Percentiles rank a stretch among this genome's conserved stretches.
These are phyloP conservation scores for Danaus plexippus DNA, from an alignment of 1,140 invertebrate species.

Conservation along the genomic window DNA sequence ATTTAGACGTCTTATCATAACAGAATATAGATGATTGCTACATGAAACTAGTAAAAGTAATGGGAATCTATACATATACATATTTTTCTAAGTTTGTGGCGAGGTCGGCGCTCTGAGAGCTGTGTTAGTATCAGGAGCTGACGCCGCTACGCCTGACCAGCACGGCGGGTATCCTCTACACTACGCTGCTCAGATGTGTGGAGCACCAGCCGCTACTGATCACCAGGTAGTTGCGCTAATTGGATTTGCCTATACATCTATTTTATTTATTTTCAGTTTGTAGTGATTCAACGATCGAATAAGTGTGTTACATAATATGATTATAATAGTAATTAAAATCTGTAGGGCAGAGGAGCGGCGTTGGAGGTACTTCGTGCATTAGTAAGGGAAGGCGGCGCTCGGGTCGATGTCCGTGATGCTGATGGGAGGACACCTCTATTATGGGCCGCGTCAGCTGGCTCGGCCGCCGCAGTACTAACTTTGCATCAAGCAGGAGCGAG, in stretches of 20 bases:
- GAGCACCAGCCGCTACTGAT: conserved; percentile 80
- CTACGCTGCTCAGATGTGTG: conserved; percentile 97
- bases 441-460: conserved; percentile 98
- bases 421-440: conserved; percentile 94
- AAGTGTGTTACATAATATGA: conserved; percentile 3
- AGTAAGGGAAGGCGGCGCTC: conserved; percentile 81
- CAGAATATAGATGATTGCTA: too few species aligned
- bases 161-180: conserved; percentile 96
- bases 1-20: too few species aligned
- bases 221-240: conserved; percentile 42
- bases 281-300: conserved; percentile 17
- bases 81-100: conserved; percentile 80
- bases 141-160: conserved; percentile 89
- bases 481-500: conserved; percentile 88
- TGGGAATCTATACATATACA: too few species aligned
- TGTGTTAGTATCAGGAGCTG: conserved; percentile 86
- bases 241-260: not conserved
- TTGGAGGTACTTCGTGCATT: conserved; percentile 89
- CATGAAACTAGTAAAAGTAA: too few species aligned
- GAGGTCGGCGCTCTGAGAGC: conserved; percentile 90
- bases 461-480: conserved; percentile 89
- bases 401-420: conserved; percentile 88
- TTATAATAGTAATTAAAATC: too few species aligned
- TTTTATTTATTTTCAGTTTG: not conserved
- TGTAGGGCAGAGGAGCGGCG: conserved; percentile 72